phyloP scores from a whole-genome alignment of 2,797 vertebrate species.

The Gobio occitaniae region DNA sequence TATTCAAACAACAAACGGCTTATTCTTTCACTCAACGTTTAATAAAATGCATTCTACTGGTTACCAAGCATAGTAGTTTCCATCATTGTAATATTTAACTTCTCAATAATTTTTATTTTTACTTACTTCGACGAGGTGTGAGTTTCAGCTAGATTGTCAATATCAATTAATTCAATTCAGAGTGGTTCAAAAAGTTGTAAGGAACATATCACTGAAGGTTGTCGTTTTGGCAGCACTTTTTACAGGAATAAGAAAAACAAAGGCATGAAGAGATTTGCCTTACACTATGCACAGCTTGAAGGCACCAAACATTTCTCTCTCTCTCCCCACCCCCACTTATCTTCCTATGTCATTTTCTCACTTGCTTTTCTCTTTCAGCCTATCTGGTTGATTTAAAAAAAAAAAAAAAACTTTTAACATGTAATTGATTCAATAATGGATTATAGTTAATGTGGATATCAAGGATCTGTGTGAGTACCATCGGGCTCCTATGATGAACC shows the following conservation, averaged over 20 bases:
- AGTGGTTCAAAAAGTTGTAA: conserved; percentile 6
- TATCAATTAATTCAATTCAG: background rate
- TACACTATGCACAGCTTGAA: conserved; percentile 19
- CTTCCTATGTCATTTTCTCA: conserved; percentile 10
- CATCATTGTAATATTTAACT: background rate
- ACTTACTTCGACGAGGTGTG: background rate
- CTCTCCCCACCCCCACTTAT: conserved; percentile 1
- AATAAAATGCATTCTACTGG: conserved; percentile 73
- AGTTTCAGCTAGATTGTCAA: background rate
- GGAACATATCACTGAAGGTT: background rate
- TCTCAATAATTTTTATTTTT: background rate
- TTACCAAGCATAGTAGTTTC: conserved; percentile 50
- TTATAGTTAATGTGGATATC: conserved; percentile 52
- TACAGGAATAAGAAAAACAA: background rate
- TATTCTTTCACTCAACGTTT: conserved; percentile 68
- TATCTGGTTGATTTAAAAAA: background rate
- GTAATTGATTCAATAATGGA: conserved; percentile 58
- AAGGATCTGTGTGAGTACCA: conserved; percentile 51
- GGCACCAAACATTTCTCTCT: conserved; percentile 8
- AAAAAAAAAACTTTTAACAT: conserved; percentile 37
- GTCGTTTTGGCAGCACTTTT: background rate
- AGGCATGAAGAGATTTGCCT: conserved; percentile 21
- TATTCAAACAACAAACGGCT: conserved; percentile 4
- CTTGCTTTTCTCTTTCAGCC: conserved; percentile 3
- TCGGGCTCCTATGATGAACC: conserved; percentile 46